Evolutionary conservation across 2,113 vertebrate species (phyloP).

Genomic region (Chionodraco myersi): DNA sequence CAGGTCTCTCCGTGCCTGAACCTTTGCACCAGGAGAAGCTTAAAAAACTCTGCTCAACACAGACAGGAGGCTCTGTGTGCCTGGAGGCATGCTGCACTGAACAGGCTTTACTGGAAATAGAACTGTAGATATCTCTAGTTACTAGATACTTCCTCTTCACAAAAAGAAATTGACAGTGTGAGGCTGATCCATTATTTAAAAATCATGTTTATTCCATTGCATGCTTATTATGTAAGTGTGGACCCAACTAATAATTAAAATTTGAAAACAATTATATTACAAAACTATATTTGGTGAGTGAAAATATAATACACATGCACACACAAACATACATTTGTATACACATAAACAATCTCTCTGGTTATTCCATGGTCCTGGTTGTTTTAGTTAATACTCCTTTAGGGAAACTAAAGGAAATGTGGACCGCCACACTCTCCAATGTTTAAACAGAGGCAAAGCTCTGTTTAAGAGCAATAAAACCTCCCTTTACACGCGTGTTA

Average conservation of each 20-base stretch:
- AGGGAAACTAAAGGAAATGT: constrained; percentile 2
- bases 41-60: constrained; percentile 64
- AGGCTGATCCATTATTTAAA: background rate
- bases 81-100: constrained; percentile 55
- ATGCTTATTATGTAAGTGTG: background rate
- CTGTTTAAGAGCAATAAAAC: constrained; percentile 59
- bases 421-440: constrained; percentile 27
- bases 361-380: constrained; percentile 21
- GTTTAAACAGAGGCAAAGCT: constrained; percentile 53
- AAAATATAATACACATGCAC: background rate
- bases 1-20: constrained; percentile 52
- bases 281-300: background rate
- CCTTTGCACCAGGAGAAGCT: constrained; percentile 60
- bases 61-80: constrained; percentile 59
- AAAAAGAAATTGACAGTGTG: background rate
- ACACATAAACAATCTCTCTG: background rate
- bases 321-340: background rate
- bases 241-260: background rate
- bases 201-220: background rate
- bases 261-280: background rate
- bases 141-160: constrained; percentile 33
- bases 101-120: constrained; percentile 47
- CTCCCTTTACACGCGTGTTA: constrained; percentile 64
- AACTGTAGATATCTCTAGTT: constrained; percentile 44
- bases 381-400: constrained; percentile 24